Evolutionary conservation across 92 coral and sea anemone genomes (phyloP), one percentile per base, ranked within the genome.

Genomic region (Nematostella vectensis): DNA sequence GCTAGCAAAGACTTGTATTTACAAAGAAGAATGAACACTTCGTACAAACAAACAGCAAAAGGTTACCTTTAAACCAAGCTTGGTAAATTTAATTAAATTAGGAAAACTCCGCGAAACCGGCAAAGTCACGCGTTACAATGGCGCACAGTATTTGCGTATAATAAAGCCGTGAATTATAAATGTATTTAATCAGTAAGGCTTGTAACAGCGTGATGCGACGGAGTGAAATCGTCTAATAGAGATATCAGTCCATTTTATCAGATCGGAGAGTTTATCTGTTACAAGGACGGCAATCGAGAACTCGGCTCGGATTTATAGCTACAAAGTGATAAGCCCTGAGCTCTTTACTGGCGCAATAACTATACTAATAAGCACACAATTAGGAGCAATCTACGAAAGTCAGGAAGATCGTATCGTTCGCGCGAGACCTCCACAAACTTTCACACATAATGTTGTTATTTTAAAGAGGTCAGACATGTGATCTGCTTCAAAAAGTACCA

Each of bases 331-430:
- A 82, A 85, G 95, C 77, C 73, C 72, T 72, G 66, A 54, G 71
- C 47, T 68, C 60, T 72, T 81, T 67, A 83, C 83, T 72, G 65
- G 56, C 79, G 63, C 77, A 75, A 75, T 83, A 78, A 85, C 93
- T 85, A 85, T 75, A 82, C 57, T 85, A 89, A 85, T 91, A 91
- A 82, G 83, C 69, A 9, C 31, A 62, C 96, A 86, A 93, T 93
- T 93, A 93, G 65, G 88, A 78, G 74, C 93, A 91, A 91, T 85
- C 88, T 75, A 77, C 58, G 62, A 72, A 57, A 63, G 65, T 59
- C 73, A 85, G 72, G 47, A 21, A 40, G 72, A 66, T 66, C 40
- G 55, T 54, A 66, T 66, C 72, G 47, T 39, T 11, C 26, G 39
- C 50, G 50, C 66, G 20, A 42, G 26, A 26, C 57, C 53, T 65